Conservation (phyloP, 2,797 vertebrate species). For the Antennarius maculatus region DNA sequence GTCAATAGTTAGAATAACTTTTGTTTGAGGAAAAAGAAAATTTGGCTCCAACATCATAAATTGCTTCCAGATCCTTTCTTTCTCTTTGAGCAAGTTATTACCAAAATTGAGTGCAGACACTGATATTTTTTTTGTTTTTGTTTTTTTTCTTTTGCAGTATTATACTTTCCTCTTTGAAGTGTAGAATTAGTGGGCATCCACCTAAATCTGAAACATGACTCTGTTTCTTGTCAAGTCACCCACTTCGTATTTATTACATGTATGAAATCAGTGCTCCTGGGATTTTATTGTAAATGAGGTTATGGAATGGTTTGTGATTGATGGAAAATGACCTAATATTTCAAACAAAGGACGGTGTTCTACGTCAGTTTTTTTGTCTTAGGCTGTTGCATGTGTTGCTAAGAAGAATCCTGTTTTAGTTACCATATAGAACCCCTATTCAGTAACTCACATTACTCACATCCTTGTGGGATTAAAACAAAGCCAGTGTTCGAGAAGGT, state of each 20-base stretch:
- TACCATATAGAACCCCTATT: slow-evolving; percentile 2
- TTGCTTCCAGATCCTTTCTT: slow-evolving; percentile 84
- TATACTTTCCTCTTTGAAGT: slow-evolving; percentile 78
- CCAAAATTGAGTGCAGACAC: slow-evolving; percentile 82
- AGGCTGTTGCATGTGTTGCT: slow-evolving; percentile 24
- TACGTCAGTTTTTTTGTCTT: slow-evolving; percentile 16
- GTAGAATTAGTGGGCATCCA: slow-evolving; percentile 53
- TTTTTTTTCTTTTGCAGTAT: slow-evolving; percentile 72
- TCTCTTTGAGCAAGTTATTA: slow-evolving; percentile 80
- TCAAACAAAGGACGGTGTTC: slow-evolving; percentile 39
- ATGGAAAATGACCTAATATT: slow-evolving; percentile 58
- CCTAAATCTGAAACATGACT: slow-evolving; percentile 59
- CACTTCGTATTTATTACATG: slow-evolving; percentile 61
- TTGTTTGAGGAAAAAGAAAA: slow-evolving; percentile 76
- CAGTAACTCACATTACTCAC: slow-evolving; percentile 4
- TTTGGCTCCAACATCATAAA: slow-evolving; percentile 78
- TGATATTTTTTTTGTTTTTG: slow-evolving; percentile 71
- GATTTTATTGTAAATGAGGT: slow-evolving; percentile 52
- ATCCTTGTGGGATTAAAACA: no score
- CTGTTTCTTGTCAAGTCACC: slow-evolving; percentile 45
- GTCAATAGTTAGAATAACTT: slow-evolving; percentile 89
- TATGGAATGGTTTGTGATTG: slow-evolving; percentile 64
- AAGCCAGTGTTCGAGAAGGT: no score
- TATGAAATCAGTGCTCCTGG: slow-evolving; percentile 52
- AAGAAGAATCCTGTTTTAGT: slow-evolving; percentile 18